Evolutionary conservation across 1,140 invertebrate genomes (phyloP).

Genomic region (Drosophila quadrilineata): DNA sequence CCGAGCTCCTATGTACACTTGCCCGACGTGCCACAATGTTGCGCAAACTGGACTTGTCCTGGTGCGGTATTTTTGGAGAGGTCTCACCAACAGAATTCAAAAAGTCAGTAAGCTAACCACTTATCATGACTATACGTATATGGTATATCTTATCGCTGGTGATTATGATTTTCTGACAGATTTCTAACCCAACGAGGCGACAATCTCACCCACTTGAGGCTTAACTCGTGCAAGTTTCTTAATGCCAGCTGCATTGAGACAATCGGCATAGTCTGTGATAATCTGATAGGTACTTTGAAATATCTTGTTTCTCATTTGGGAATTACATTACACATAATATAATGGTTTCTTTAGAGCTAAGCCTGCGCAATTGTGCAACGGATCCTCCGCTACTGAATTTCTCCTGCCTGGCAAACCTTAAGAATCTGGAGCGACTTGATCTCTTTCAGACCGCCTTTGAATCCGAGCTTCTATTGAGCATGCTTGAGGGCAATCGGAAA

Average conservation of each 20-base stretch:
- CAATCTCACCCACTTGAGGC: constrained; percentile 86
- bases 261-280: constrained; percentile 85
- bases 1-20: constrained; percentile 71
- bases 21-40: constrained; percentile 85
- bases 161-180: constrained; percentile 80
- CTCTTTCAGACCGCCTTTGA: constrained; percentile 88
- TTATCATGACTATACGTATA: neutral
- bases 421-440: constrained; percentile 87
- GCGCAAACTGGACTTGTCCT: constrained; percentile 91
- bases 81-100: constrained; percentile 77
- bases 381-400: constrained; percentile 84
- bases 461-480: constrained; percentile 84
- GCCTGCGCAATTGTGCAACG: constrained; percentile 83
- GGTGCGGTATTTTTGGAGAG: constrained; percentile 89
- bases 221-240: constrained; percentile 90
- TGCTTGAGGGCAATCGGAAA: constrained; percentile 85
- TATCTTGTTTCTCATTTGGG: no score
- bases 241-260: constrained; percentile 85
- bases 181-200: constrained; percentile 87
- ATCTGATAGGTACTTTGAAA: constrained; percentile 89
- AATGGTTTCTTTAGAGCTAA: constrained; percentile 84
- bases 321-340: neutral
- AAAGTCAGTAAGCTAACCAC: constrained; percentile 48
- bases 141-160: neutral
- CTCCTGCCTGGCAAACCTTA: constrained; percentile 84